These are phyloP conservation scores for Papilio dardanus DNA, from an alignment of 1,140 invertebrate genomes.

Conservation along the genomic window DNA sequence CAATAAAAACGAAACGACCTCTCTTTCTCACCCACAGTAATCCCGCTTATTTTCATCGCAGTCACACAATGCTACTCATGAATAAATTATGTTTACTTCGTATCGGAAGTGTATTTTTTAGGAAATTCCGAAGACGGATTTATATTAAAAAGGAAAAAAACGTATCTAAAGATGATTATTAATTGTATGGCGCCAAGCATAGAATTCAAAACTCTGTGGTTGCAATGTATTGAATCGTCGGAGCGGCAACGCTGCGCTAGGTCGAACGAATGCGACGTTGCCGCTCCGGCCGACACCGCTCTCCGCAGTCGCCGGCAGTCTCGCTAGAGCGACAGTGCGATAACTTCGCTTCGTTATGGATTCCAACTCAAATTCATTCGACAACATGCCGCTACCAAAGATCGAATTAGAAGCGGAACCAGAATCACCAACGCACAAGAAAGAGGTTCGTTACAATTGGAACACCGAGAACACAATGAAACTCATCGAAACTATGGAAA, in stretches of 20 bases:
- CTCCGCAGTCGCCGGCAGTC: conserved; percentile 63
- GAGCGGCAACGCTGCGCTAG: conserved; percentile 58
- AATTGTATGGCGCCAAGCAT: background rate
- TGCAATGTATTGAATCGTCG: conserved; percentile 18
- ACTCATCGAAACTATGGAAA: conserved; percentile 63
- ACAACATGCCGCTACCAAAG: conserved; percentile 61
- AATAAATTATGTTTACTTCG: background rate
- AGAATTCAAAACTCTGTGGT: conserved; percentile 5
- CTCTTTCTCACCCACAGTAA: too few relatives aligned
- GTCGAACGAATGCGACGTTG: conserved; percentile 58
- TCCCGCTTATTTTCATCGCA: too few relatives aligned
- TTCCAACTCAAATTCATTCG: conserved; percentile 65
- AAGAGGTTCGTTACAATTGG: conserved; percentile 52
- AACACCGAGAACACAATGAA: conserved; percentile 67
- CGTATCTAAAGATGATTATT: too few relatives aligned
- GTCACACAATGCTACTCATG: background rate
- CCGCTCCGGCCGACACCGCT: conserved; percentile 62
- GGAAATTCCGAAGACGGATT: background rate
- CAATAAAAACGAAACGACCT: background rate
- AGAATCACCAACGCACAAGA: conserved; percentile 44
- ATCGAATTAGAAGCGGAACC: conserved; percentile 61
- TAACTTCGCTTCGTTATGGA: conserved; percentile 51
- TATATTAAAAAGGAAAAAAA: background rate
- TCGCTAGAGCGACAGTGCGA: conserved; percentile 67
- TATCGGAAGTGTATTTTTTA: background rate